Base-by-base conservation (phyloP, 2,888 invertebrate genomes). In the Mamestra brassicae region DNA sequence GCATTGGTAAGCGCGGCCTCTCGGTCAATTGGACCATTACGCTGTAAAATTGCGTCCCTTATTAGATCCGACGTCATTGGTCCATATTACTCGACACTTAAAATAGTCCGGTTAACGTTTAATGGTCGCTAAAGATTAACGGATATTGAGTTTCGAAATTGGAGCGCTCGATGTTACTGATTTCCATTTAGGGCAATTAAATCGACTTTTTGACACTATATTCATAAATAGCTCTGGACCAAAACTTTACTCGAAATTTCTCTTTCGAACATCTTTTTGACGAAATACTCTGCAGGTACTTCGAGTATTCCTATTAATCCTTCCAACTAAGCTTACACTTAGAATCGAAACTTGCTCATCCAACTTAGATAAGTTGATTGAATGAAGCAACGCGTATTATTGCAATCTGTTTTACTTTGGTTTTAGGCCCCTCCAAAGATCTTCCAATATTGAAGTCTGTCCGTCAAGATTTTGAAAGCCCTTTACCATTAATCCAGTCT, bases 1-100 rank as follows among this genome's bases (percentile, higher is more conserved):
- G 60, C 78, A 82, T 67, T 74, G 17, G 42, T 65, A 82, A 71
- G 83, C 38, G 68, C 75, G 78, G 67, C 57, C 66, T 67, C 72
- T 69, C 62, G 63, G 83, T 78, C 84, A 88, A 85, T 85, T 80
- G 76, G 79, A 79, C 77, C 87, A 85, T 89, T 86, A 90, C 85
- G 76, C 78, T 86, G 82, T 87, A 85, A 87, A 87, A 86, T 85
- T 85, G 71, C 69, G 83, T 71, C 76, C 77, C 77, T 81, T 82
- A 85, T 85, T 82, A 78, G 82, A 76, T 68, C 72, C 64, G 58
- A 73, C 72, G 74, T 76, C 75, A 76, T 67, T 77, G 57, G 67
- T 63, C 63, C 64, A 67, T 73, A 67, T 68, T 76, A 74, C 66
- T 15, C 55, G 68, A 74, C 69, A 80, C 64, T 82, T 75, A 69